Percentiles rank a stretch among this genome's conserved stretches.
phyloP scores from a whole-genome alignment of 64 coral and sea anemone genomes.

The Actinia equina region DNA sequence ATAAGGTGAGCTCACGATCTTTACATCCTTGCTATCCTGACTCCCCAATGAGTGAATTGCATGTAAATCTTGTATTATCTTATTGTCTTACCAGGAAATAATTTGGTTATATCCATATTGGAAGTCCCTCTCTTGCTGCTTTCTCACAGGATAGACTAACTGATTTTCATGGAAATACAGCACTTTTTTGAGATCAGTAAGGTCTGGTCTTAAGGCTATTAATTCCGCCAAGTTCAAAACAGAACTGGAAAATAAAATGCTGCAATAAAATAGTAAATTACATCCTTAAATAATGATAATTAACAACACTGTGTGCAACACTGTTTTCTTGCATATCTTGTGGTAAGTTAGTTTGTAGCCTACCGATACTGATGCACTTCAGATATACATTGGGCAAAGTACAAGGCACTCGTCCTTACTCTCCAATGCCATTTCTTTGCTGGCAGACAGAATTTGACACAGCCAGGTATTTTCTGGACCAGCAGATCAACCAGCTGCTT shows the following conservation, averaged over 20 bases:
- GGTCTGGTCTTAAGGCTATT: conserved; percentile 80
- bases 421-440: conserved; percentile 99
- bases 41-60: too few species aligned
- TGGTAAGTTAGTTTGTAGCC: background rate
- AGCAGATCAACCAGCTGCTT: conserved; percentile 81
- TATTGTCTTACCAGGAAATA: conserved; percentile 67
- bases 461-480: conserved; percentile 35
- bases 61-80: background rate
- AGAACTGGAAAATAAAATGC: conserved; percentile 82
- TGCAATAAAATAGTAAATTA: conserved; percentile 19
- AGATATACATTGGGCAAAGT: conserved; percentile 77
- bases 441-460: conserved; percentile 50
- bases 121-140: conserved; percentile 94
- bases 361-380: conserved; percentile 49
- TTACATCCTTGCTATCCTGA: too few species aligned
- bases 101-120: conserved; percentile 97
- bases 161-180: conserved; percentile 98
- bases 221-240: conserved; percentile 84
- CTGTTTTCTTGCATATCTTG: too few species aligned
- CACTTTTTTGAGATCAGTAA: conserved; percentile 67
- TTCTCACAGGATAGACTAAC: conserved; percentile 85
- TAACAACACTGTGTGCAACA: too few species aligned
- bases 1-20: too few species aligned
- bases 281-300: too few species aligned
- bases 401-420: conserved; percentile 85